A percentile compares a stretch with the other conserved stretches of the same genome.
phyloP scores from a whole-genome alignment of 2,888 invertebrate genomes.

The Ptychoptera albimana region DNA sequence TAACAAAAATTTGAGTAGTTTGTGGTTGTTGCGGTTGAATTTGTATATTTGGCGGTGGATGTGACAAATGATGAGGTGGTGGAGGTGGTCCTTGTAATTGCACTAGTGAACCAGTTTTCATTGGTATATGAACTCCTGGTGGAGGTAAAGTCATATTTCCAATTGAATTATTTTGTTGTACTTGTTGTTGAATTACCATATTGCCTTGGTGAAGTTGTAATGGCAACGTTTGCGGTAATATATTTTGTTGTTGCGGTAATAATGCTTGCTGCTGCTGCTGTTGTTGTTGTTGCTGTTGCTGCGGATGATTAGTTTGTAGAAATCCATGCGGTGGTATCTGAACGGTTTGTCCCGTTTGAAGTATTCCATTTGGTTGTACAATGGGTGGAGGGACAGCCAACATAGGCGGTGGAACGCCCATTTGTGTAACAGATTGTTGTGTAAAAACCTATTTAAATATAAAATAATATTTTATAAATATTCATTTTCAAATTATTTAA shows the following conservation, averaged over 20 bases:
- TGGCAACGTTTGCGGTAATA: slow-evolving; percentile 11
- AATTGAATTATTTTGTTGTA: slow-evolving; percentile 7
- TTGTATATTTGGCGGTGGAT: slow-evolving; percentile 14
- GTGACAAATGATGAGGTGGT: slow-evolving; percentile 9
- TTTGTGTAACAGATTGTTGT: slow-evolving; percentile 11
- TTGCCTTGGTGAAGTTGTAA: slow-evolving; percentile 16
- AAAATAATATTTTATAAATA: not conserved
- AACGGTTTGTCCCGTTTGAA: not conserved
- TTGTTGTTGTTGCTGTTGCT: slow-evolving; percentile 9
- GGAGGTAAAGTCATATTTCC: slow-evolving; percentile 14
- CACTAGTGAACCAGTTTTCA: slow-evolving; percentile 12
- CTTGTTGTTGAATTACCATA: slow-evolving; percentile 15
- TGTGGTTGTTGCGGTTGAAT: slow-evolving; percentile 10
- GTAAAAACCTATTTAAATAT: not conserved
- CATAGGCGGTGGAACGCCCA: slow-evolving; percentile 14
- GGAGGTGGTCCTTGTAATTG: slow-evolving; percentile 13
- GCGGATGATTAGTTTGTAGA: not conserved
- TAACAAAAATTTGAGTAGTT: slow-evolving; percentile 11
- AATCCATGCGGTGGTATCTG: not conserved
- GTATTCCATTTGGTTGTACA: not conserved
- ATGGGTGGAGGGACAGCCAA: slow-evolving; percentile 13
- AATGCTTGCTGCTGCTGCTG: slow-evolving; percentile 11
- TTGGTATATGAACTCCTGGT: slow-evolving; percentile 11
- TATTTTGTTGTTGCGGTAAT: slow-evolving; percentile 13
- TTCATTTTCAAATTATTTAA: not conserved